These are phyloP conservation scores for Synergus laeviventris DNA, from an alignment of 2,888 invertebrate genomes.

Conservation along the genomic window DNA sequence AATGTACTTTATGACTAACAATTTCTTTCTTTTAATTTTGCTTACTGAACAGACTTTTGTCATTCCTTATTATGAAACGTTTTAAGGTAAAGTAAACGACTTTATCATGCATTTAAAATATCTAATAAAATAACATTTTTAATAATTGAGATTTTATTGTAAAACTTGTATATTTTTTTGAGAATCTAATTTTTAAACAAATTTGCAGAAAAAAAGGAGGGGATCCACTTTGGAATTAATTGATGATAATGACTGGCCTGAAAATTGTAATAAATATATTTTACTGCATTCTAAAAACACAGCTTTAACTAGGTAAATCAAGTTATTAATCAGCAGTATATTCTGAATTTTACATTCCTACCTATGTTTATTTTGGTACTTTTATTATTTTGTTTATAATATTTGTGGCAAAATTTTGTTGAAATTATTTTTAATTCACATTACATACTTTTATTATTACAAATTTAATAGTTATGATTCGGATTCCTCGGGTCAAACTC, in stretches of 20 bases:
- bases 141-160: neutral
- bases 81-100: constrained; percentile 25
- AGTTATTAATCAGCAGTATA: neutral
- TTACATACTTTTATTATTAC: neutral
- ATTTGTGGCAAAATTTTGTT: neutral
- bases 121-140: neutral
- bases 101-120: neutral
- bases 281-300: constrained; percentile 13
- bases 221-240: constrained; percentile 24
- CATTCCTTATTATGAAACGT: constrained; percentile 32
- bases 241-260: constrained; percentile 26
- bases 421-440: neutral
- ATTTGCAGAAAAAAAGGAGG: constrained; percentile 4
- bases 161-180: neutral
- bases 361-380: neutral
- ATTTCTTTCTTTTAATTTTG: constrained; percentile 4
- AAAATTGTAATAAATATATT: constrained; percentile 24
- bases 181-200: neutral
- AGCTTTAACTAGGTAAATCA: constrained; percentile 36
- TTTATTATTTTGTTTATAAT: neutral
- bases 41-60: constrained; percentile 23
- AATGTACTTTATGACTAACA: neutral
- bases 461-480: constrained; percentile 67
- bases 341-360: neutral
- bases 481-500: constrained; percentile 80